Conservation (phyloP, 64 coral and sea anemone species). For the Actinia tenebrosa region DNA sequence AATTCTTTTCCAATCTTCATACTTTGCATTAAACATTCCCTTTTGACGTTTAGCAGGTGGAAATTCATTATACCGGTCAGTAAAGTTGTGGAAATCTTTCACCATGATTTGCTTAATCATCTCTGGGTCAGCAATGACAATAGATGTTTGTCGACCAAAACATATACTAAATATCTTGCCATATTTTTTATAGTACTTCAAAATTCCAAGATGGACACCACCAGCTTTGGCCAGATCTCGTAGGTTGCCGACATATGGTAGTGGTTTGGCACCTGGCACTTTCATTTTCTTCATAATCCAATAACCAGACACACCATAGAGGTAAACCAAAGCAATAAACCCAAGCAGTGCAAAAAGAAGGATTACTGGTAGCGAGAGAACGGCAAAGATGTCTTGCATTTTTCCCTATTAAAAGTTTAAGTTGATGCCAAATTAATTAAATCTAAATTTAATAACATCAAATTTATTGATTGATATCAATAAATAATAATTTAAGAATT, state of each 20-base stretch:
- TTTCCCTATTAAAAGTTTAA: neutral
- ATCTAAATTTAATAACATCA: no score
- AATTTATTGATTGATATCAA: no score
- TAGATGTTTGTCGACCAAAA: conserved; percentile 6
- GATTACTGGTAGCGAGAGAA: neutral
- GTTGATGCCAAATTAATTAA: neutral
- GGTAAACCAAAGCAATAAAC: conserved; percentile 31
- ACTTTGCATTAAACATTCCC: conserved; percentile 4
- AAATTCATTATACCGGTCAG: conserved; percentile 17
- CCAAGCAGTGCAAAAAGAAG: neutral
- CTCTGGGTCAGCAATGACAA: conserved; percentile 56
- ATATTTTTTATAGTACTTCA: conserved; percentile 54
- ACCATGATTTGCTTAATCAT: conserved; percentile 49
- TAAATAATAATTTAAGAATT: no score
- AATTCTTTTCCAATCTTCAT: conserved; percentile 58
- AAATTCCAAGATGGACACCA: conserved; percentile 31
- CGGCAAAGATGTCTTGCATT: neutral
- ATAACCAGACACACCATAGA: conserved; percentile 37
- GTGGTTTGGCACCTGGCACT: conserved; percentile 53
- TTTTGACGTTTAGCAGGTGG: neutral
- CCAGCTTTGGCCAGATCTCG: conserved; percentile 34
- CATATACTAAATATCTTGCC: conserved; percentile 54
- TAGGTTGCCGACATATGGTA: conserved; percentile 56
- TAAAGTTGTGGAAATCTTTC: conserved; percentile 69
- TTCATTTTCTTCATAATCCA: conserved; percentile 49